These are phyloP conservation scores for Benitochromis conjunctus DNA, from an alignment of 2,113 vertebrate genomes.

Conservation along the genomic window DNA sequence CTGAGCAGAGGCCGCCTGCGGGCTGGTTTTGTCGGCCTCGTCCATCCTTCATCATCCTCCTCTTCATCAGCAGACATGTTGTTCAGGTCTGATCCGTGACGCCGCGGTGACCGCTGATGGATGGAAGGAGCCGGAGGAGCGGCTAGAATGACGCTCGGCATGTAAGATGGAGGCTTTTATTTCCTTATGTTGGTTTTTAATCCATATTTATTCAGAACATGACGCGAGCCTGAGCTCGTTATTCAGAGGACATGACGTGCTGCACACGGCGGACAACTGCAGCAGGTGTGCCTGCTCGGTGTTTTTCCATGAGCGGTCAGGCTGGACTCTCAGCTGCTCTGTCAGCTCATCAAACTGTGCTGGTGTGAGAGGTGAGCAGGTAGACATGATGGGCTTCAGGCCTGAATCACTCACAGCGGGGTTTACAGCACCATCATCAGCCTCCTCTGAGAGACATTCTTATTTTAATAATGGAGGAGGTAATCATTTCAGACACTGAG, in stretches of 20 bases:
- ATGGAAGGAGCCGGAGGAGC: not conserved
- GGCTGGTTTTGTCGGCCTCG: not conserved
- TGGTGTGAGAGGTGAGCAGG: not conserved
- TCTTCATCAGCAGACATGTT: not conserved
- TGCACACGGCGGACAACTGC: not conserved
- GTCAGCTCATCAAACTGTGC: not conserved
- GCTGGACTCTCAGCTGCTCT: not conserved
- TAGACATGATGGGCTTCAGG: not conserved
- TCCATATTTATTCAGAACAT: not conserved
- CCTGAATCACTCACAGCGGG: not conserved
- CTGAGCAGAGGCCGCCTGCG: not conserved
- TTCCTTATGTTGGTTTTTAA: not conserved
- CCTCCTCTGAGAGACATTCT: not conserved
- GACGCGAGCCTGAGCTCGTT: not conserved
- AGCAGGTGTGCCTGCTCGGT: not conserved
- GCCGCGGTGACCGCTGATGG: not conserved
- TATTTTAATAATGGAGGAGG: not conserved
- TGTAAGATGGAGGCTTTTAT: not conserved
- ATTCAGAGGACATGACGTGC: not conserved
- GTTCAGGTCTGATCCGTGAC: not conserved
- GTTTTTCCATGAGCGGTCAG: constrained; percentile 1
- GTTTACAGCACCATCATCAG: not conserved
- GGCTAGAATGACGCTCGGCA: not conserved
- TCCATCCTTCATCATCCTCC: not conserved
- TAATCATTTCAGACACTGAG: not conserved